phyloP scores from a whole-genome alignment of 2,113 vertebrate genomes.

The Channa argus region DNA sequence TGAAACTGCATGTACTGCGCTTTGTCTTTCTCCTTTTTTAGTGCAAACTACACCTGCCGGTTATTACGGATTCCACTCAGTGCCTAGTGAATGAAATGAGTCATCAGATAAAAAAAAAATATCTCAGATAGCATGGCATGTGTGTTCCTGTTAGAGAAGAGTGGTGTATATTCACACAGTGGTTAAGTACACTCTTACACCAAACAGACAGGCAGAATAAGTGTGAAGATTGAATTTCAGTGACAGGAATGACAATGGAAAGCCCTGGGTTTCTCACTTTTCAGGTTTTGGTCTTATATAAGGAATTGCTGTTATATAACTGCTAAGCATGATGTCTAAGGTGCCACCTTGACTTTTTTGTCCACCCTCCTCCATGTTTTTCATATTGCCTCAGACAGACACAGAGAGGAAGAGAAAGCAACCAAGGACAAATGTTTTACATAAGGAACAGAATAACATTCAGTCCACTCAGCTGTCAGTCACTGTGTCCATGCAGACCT shows the following conservation, averaged over 20 bases:
- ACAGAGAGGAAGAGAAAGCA: constrained; percentile 6
- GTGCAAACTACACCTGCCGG: neutral
- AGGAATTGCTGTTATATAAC: constrained; percentile 67
- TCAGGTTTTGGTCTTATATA: constrained; percentile 51
- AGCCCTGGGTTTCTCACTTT: constrained; percentile 2
- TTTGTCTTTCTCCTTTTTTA: no score
- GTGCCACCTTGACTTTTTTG: constrained; percentile 37
- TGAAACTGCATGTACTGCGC: no score
- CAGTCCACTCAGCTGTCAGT: constrained; percentile 14
- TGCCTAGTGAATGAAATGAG: neutral
- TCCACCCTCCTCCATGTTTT: constrained; percentile 38
- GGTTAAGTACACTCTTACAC: neutral
- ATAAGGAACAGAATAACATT: constrained; percentile 6
- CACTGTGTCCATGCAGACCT: constrained; percentile 1
- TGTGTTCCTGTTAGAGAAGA: neutral
- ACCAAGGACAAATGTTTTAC: constrained; percentile 39
- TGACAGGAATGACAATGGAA: constrained; percentile 3
- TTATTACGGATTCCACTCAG: no score
- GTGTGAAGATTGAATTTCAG: neutral
- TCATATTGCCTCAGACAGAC: constrained; percentile 31
- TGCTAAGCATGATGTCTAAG: constrained; percentile 20
- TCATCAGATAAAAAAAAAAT: neutral
- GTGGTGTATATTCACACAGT: neutral
- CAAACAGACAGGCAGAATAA: neutral
- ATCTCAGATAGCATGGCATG: neutral